Conservation (phyloP, 2,113 vertebrate species). For the Cyanoliseus patagonus region DNA sequence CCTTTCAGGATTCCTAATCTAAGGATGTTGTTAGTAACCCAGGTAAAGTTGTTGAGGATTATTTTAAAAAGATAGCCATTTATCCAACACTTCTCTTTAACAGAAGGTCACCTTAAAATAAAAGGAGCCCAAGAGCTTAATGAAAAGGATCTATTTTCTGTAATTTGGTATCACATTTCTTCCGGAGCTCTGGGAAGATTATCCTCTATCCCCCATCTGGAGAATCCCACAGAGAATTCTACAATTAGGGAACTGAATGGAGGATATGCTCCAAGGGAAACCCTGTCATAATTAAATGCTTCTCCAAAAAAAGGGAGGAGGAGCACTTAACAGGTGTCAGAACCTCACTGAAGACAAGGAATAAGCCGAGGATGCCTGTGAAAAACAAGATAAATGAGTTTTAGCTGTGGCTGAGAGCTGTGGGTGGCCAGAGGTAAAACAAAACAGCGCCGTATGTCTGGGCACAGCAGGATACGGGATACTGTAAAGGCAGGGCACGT, state of each 20-base stretch:
- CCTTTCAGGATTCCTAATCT: not conserved
- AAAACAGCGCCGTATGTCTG: not conserved
- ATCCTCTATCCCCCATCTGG: constrained; percentile 62
- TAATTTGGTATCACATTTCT: constrained; percentile 67
- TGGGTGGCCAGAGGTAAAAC: not conserved
- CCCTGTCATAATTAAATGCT: constrained; percentile 55
- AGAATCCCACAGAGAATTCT: constrained; percentile 61
- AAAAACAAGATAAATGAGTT: not conserved
- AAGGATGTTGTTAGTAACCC: not conserved
- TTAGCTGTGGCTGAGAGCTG: not conserved
- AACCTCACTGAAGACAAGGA: not conserved
- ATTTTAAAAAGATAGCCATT: constrained; percentile 16
- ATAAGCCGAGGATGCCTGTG: not conserved
- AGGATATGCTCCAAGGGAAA: constrained; percentile 50
- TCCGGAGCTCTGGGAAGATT: constrained; percentile 59
- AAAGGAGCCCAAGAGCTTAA: constrained; percentile 53
- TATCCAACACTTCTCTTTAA: constrained; percentile 9
- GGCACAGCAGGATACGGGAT: not conserved
- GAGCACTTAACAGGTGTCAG: not conserved
- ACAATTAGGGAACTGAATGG: constrained; percentile 54
- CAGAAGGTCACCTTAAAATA: constrained; percentile 55
- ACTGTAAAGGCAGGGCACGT: not conserved
- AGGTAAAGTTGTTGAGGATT: constrained; percentile 2
- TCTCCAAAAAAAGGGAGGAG: constrained; percentile 16
- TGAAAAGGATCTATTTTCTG: constrained; percentile 68